phyloP scores from a whole-genome alignment of 2,888 invertebrate genomes.

The Drosophila flavopinicola region DNA sequence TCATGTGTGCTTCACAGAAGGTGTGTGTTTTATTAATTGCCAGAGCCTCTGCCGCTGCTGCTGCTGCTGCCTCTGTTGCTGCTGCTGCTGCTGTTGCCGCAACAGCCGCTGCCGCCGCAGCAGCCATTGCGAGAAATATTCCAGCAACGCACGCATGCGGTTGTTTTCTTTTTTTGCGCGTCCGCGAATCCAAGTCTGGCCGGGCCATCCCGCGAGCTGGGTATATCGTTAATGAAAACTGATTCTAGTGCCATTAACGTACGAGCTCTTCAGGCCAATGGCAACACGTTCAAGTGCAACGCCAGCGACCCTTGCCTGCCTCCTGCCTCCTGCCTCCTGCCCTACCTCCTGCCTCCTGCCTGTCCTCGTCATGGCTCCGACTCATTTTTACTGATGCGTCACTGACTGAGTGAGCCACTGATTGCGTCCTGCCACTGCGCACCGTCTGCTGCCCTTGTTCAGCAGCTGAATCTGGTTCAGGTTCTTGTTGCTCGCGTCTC shows the following conservation, averaged over 20 bases:
- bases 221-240: conserved; percentile 80
- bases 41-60: conserved; percentile 46
- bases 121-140: conserved; percentile 63
- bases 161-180: conserved; percentile 20
- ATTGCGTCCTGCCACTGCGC: conserved; percentile 62
- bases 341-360: too few relatives aligned
- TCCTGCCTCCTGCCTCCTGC: too few relatives aligned
- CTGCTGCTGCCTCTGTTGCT: conserved; percentile 7
- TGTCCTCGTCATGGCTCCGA: conserved; percentile 2
- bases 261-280: conserved; percentile 72
- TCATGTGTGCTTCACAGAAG: conserved; percentile 60
- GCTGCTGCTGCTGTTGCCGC: conserved; percentile 51
- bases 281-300: conserved; percentile 70
- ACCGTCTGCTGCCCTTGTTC: conserved; percentile 24
- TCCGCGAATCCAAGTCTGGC: conserved; percentile 42
- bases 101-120: conserved; percentile 47
- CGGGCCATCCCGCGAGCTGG: conserved; percentile 39
- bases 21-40: conserved; percentile 79
- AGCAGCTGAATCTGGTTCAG: conserved; percentile 18
- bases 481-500: conserved; percentile 27
- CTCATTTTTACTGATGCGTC: conserved; percentile 71
- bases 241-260: conserved; percentile 80
- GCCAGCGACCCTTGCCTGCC: conserved; percentile 14
- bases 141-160: conserved; percentile 78
- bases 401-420: conserved; percentile 66